Evolutionary conservation across 2,797 vertebrate species (phyloP).

Genomic region (Thunnus albacares): DNA sequence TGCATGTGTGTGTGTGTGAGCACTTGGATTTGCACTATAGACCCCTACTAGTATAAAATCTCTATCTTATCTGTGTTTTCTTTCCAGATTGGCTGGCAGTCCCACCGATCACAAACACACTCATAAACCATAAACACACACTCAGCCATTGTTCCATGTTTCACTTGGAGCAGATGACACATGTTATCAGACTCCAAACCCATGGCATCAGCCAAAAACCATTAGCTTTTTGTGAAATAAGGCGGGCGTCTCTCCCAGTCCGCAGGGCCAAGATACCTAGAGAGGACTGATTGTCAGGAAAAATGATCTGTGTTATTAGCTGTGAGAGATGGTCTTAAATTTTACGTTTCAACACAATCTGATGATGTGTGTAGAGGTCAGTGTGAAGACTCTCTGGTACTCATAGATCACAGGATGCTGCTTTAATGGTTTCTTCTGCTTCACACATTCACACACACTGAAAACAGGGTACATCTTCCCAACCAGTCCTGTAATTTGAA

Average conservation of each 20-base stretch:
- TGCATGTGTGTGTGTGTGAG: constrained; percentile 27
- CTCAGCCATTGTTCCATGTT: constrained; percentile 68
- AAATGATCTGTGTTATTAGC: constrained; percentile 37
- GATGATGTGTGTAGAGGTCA: constrained; percentile 21
- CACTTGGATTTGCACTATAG: constrained; percentile 4
- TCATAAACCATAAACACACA: constrained; percentile 56
- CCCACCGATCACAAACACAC: constrained; percentile 32
- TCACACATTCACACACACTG: background rate
- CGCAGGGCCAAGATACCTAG: constrained; percentile 46
- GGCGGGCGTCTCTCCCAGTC: constrained; percentile 30
- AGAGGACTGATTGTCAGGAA: constrained; percentile 36
- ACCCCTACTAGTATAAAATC: constrained; percentile 33
- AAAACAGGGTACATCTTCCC: background rate
- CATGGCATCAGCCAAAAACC: constrained; percentile 51
- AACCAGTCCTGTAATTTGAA: background rate
- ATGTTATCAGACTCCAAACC: constrained; percentile 48
- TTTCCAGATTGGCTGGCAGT: constrained; percentile 59
- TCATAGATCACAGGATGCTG: background rate
- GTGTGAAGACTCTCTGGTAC: constrained; percentile 11
- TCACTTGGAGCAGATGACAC: constrained; percentile 58
- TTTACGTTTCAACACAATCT: constrained; percentile 21
- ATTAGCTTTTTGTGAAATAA: constrained; percentile 40
- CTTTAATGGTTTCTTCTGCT: background rate
- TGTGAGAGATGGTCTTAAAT: constrained; percentile 35
- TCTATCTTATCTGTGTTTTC: constrained; percentile 68